Evolutionary conservation across 2,888 invertebrate species (phyloP).

Genomic region (Plutella xylostella): DNA sequence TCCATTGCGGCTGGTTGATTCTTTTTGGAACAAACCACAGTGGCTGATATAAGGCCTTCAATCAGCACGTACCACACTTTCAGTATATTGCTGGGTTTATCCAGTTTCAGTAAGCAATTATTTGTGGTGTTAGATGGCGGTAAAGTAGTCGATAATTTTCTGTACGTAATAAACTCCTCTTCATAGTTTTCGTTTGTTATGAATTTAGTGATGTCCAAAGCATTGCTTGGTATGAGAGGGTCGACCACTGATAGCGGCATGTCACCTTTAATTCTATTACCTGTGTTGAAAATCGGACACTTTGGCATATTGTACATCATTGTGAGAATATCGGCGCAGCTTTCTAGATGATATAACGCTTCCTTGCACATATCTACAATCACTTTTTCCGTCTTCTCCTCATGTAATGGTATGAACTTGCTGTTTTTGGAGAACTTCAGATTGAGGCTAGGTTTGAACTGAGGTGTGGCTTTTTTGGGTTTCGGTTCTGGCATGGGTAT

Average conservation of each 20-base stretch:
- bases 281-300: conserved; percentile 92
- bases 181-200: conserved; percentile 75
- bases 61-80: conserved; percentile 92
- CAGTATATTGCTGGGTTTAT: conserved; percentile 84
- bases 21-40: conserved; percentile 88
- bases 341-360: conserved; percentile 86
- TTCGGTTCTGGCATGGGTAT: conserved; percentile 54
- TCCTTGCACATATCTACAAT: conserved; percentile 77
- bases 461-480: conserved; percentile 40
- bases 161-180: conserved; percentile 75
- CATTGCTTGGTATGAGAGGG: conserved; percentile 81
- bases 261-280: conserved; percentile 84
- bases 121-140: conserved; percentile 59
- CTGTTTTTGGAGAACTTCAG: conserved; percentile 59
- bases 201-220: conserved; percentile 76
- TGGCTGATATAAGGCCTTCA: conserved; percentile 86
- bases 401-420: conserved; percentile 56
- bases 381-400: conserved; percentile 59
- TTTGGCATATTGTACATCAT: conserved; percentile 96
- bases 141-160: conserved; percentile 66
- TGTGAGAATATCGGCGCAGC: conserved; percentile 87
- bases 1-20: conserved; percentile 90
- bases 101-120: conserved; percentile 74
- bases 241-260: conserved; percentile 85
- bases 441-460: conserved; percentile 47